Base-by-base conservation (phyloP, 1,140 invertebrate genomes). In the Drosophila paulistorum region DNA sequence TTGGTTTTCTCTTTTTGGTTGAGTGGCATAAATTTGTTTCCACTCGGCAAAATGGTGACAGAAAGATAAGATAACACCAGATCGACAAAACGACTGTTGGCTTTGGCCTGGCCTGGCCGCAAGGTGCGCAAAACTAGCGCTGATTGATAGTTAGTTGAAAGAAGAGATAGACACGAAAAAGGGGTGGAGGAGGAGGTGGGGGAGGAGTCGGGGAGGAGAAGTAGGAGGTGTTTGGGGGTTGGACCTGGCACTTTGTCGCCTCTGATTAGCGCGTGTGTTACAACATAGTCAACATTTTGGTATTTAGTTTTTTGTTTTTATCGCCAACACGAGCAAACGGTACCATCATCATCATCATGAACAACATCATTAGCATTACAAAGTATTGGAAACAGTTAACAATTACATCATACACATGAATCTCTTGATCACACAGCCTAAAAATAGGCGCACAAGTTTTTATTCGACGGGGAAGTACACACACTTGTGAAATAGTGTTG, bases 241-340 rank as follows among this genome's bases (percentile, higher is more conserved):
- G 33, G 57, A 75, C 62, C 71, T 71, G 77, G 74, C 62, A 66
- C 60, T 69, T 67, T 51, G 45, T 51, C 45, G 45, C 45, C 45
- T 23, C 45, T 86, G 82, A 86, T 86, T 86, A 87, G 82, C 83
- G 82, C 83, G 76, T 77, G 82, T 82, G 74, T 77, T 77, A 71
- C 74, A 77, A 77, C 65, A 76, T 30, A 26, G 41, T 30, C 35
- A 69, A 54, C 74, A 60, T 39, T 30, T 10, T 14, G 58, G 58
- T 13, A 26, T 60, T 69, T 79, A 77, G 80, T 70, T 69, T 23
- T 68, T 60, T 66, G 64, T 81, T 55, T 79, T 87, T 86, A 85
- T 85, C 82, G 71, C 75, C 39, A 61, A 57, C 78, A 81, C 81
- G 81, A 80, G 81, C 77, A 73, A 76, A 76, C 80, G 17, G 17